Base-by-base conservation (phyloP, 2,113 vertebrate genomes). In the Propithecus coquereli region DNA sequence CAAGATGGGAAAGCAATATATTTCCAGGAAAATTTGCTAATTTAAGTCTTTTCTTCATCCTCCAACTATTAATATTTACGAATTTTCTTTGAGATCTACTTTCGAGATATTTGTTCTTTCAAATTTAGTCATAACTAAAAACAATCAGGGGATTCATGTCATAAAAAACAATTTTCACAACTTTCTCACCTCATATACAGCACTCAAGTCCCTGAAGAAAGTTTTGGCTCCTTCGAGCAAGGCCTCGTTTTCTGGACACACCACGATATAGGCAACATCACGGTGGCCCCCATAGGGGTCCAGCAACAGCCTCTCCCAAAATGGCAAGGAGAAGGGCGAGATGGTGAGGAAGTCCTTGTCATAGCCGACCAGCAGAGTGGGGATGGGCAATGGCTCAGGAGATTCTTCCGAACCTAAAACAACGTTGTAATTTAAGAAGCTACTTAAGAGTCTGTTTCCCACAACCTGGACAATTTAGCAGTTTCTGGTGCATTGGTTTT, bases 141-240 rank as follows among this genome's bases (percentile, higher is more conserved):
- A 73, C 14, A 50, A 40, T 17, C 18, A 59, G 77, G 85, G n/a
- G 8, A 79, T 32, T 63, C 9, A 6, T 6, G 43, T 14, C 47
- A 54, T 13, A 32, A 37, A 80, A 32, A 30, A 0, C 5, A 0
- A 8, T 23, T 37, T 18, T 54, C 37, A 1, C 17, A 73, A 77
- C 74, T 47, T 95, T 95, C 98, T 95, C 94, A 99, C 99, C 99
- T 99, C 99, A 2, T 99, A 99, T 63, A 99, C 99, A 92, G 99
- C 98, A 37, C 99, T 99, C 97, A 99, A 99, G 98, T 99, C 99
- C 99, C 99, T 99, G 98, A 99, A 99, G 98, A 99, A 99, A 98
- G 99, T 98, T 97, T 98, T 99, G 97, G 99, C 99, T 98, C 99
- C 99, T 23, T 99, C 98, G 98, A 99, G 98, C 97, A 99, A 99